phyloP scores from a whole-genome alignment of 1,140 invertebrate genomes.

The Drosophila tropicalis region DNA sequence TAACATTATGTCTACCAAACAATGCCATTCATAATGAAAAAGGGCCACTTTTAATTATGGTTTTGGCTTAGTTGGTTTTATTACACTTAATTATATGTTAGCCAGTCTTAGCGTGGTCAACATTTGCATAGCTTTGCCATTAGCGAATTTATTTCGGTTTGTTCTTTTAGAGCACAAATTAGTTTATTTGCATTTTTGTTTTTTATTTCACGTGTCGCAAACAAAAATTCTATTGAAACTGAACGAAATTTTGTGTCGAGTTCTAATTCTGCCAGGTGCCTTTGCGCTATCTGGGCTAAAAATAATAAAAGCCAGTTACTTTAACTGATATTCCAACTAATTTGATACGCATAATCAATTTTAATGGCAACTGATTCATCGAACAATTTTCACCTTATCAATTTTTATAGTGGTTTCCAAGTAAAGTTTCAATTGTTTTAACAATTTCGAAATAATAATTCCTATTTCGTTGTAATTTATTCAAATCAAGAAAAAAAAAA shows the following conservation, averaged over 20 bases:
- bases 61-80: constrained; percentile 23
- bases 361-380: constrained; percentile 62
- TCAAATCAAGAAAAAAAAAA: not conserved
- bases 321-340: constrained; percentile 38
- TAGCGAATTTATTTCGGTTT: not conserved
- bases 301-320: constrained; percentile 18
- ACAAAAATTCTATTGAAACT: not conserved
- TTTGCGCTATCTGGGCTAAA: constrained; percentile 28
- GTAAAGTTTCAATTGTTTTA: constrained; percentile 45
- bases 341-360: constrained; percentile 39
- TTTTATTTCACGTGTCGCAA: not conserved
- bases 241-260: not conserved
- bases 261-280: not conserved
- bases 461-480: constrained; percentile 40
- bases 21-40: constrained; percentile 24
- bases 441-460: constrained; percentile 53
- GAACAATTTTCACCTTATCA: constrained; percentile 29
- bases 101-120: constrained; percentile 13
- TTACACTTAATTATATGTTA: constrained; percentile 59
- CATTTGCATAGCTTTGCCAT: constrained; percentile 66
- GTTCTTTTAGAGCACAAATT: constrained; percentile 40
- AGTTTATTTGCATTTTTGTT: constrained; percentile 5
- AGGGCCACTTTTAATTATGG: constrained; percentile 47
- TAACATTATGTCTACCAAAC: constrained; percentile 17
- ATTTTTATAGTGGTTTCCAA: constrained; percentile 41